phyloP scores from a whole-genome alignment of 2,888 invertebrate species.

The Lasioglossum vierecki region DNA sequence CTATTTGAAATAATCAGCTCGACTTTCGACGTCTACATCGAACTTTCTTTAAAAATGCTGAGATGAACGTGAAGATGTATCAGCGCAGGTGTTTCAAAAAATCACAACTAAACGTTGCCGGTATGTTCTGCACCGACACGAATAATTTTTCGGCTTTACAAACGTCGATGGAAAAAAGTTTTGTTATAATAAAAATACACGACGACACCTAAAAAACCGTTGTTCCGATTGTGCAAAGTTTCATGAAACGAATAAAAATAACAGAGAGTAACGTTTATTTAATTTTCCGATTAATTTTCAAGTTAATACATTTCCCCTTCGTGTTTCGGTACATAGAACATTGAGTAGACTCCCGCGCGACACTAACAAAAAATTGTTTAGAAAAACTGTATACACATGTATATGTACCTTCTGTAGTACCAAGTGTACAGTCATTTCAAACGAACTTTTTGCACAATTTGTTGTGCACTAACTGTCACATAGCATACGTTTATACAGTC shows the following conservation, averaged over 20 bases:
- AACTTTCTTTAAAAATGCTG: constrained; percentile 48
- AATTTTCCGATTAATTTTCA: not conserved
- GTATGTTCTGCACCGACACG: not conserved
- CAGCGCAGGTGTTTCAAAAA: not conserved
- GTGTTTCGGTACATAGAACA: not conserved
- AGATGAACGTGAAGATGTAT: constrained; percentile 59
- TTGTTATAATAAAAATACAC: not conserved
- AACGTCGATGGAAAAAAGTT: not conserved
- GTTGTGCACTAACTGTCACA: not conserved
- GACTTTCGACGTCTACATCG: constrained; percentile 49
- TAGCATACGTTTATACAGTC: not conserved
- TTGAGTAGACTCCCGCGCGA: not conserved
- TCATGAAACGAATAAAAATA: not conserved
- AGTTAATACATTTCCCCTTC: not conserved
- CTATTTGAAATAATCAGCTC: constrained; percentile 48
- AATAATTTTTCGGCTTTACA: not conserved
- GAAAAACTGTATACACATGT: not conserved
- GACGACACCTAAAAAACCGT: too few relatives aligned
- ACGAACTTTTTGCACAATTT: not conserved
- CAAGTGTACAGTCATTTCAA: not conserved
- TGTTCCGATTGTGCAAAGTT: too few relatives aligned
- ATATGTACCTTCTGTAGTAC: not conserved
- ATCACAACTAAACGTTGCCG: not conserved
- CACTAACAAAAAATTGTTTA: not conserved
- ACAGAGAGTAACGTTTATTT: not conserved